phyloP scores from a whole-genome alignment of 2,113 vertebrate species.

The Semicossyphus pulcher region DNA sequence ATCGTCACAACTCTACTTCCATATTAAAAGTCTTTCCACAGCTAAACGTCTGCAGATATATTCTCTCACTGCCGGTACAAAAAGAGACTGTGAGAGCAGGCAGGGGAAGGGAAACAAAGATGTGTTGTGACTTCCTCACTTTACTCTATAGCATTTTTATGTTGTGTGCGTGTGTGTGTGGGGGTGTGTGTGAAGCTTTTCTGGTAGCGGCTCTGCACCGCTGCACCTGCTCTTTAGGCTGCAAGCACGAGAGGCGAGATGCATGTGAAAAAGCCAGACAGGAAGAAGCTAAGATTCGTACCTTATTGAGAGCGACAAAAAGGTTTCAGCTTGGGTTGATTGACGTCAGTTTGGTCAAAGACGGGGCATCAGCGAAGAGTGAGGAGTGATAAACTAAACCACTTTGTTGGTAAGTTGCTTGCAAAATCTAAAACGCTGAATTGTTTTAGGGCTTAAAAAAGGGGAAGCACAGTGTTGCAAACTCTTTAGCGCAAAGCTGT shows the following conservation, averaged over 20 bases:
- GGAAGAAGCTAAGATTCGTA: conserved; percentile 65
- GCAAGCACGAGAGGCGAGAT: conserved; percentile 49
- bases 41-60: neutral
- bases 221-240: conserved; percentile 76
- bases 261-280: conserved; percentile 62
- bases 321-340: conserved; percentile 46
- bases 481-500: neutral
- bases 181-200: conserved; percentile 4
- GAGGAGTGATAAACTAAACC: conserved; percentile 16
- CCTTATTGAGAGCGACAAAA: conserved; percentile 37
- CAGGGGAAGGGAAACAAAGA: conserved; percentile 50
- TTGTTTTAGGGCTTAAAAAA: neutral
- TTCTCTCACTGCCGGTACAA: conserved; percentile 12
- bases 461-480: conserved; percentile 7
- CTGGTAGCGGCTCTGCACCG: conserved; percentile 49
- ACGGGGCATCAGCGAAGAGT: neutral
- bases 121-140: conserved; percentile 67
- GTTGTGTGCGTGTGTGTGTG: neutral
- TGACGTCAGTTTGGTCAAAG: conserved; percentile 63
- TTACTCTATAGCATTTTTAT: conserved; percentile 13
- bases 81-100: conserved; percentile 8
- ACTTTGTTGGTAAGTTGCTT: conserved; percentile 54
- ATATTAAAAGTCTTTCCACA: neutral
- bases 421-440: neutral
- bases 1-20: neutral